Evolutionary conservation across 2,888 invertebrate genomes (phyloP), one percentile per base, ranked within the genome.

Genomic region (Campoplex nolae): DNA sequence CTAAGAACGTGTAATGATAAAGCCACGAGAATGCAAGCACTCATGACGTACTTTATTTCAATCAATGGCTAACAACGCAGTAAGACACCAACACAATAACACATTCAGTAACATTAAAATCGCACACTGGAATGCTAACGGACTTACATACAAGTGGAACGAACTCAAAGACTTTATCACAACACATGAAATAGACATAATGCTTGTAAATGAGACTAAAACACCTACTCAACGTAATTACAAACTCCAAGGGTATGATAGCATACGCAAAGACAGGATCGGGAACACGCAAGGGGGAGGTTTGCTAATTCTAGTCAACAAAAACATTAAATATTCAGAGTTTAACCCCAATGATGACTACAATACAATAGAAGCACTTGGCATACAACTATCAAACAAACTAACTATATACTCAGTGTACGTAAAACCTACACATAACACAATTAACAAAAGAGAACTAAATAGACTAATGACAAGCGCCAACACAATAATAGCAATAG

Each of bases 51-150:
- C 35, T 65, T 65, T 9, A 65, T 65, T 4, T 32, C 65, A 65
- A 65, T 65, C 11, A 32, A 65, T 65, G 65, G 11, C 65, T 65
- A 35, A 65, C 32, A 35, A 11, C 3, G 35, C 2, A 65, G 3
- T 2, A 23, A 8, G 3, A 32, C 65, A 28, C 13, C 65, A 65
- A 65, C 23, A 16, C 13, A 65, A 23, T 13, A 32, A 23, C 28
- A 62, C 11, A 62, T 0, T 32, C 1, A 67, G 23, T 11, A 51
- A 74, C 28, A 0, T 81, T 7, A 62, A 58, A 32, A 70, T 83
- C 0, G 70, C 71, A 11, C 76, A 77, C 38, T 83, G 83, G 83
- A 83, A 83, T n/a, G 83, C 83, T 0, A 83, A 83, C 48, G 70
- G 76, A 6, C 68, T 2, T 70, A 75, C 42, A 32, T 9, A 18